Evolutionary conservation across 2,888 invertebrate genomes (phyloP), one percentile per base, ranked within the genome.

Genomic region (Amphipoea oculea): DNA sequence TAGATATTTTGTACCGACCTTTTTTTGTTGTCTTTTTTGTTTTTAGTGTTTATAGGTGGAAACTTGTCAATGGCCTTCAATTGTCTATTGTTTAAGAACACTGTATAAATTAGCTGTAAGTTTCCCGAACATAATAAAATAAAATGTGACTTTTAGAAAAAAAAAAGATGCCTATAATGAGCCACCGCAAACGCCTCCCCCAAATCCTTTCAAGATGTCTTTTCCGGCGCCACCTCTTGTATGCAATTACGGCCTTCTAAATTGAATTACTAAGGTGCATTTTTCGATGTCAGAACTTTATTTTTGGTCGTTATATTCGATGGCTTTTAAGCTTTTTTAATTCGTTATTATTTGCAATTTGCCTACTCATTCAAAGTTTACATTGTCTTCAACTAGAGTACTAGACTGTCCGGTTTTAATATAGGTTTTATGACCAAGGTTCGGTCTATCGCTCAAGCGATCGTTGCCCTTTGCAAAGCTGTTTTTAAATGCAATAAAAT

Each of bases 381-480:
- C 54, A 42, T 3, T 67, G 57, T 17, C 11, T 17, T 48, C 1
- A 48, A 65, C 54, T 54, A 12, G 12, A 14, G n/a, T 12, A 57
- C 42, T 36, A 51, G 60, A 51, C 40, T 48, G 29, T 57, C 65
- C 29, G 57, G 73, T 82, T 72, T 63, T 54, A n/a, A 42, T 42
- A 42, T 62, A 78, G n/a, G 29, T 23, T 62, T 69, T 42, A 73
- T 51, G n/a, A 45, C 1, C 75, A 60, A 57, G 82, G 57, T 57
- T 73, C 12, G 1, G 9, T 48, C 29, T 17, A 40, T 57, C 14
- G 29, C 40, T 65, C 1, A 9, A 70, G 45, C 40, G 54, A 71
- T 17, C n/a, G 23, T 66, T 82, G 48, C 57, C 40, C 48, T 79
- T 42, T 74, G 20, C 40, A 45, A 54, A 51, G 54, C 23, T 79